These are phyloP conservation scores for Corapipo altera DNA, from an alignment of 2,113 vertebrate species.

Conservation along the genomic window DNA sequence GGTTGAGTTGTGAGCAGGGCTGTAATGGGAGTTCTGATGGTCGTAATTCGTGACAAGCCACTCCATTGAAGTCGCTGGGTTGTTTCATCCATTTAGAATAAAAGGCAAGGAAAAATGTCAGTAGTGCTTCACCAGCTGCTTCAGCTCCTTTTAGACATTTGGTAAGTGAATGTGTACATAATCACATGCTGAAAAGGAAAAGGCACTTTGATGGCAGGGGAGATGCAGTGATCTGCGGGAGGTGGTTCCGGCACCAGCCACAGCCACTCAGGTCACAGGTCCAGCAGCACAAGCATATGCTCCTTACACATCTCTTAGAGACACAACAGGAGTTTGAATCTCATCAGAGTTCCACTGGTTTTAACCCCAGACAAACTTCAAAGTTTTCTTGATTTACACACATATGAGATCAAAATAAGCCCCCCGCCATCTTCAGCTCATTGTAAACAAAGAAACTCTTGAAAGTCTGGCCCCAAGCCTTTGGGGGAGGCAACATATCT, in stretches of 20 bases:
- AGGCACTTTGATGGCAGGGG: neutral
- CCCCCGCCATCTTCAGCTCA: neutral
- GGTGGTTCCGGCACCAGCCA: neutral
- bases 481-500: neutral
- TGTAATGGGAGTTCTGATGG: neutral
- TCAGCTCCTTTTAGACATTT: neutral
- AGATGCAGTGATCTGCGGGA: rapidly evolving
- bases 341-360: neutral
- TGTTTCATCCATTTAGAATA: neutral
- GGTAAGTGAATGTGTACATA: neutral
- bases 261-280: neutral
- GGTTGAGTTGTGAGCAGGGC: neutral
- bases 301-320: neutral
- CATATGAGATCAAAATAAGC: neutral
- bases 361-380: neutral
- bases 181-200: neutral
- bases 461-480: neutral
- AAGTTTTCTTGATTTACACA: neutral
- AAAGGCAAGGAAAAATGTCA: neutral
- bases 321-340: neutral
- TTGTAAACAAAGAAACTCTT: neutral
- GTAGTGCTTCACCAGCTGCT: neutral
- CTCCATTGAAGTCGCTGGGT: neutral
- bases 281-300: neutral
- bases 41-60: neutral